These are phyloP conservation scores for Lepidostoma basale DNA, from an alignment of 1,140 invertebrate species.

Conservation along the genomic window DNA sequence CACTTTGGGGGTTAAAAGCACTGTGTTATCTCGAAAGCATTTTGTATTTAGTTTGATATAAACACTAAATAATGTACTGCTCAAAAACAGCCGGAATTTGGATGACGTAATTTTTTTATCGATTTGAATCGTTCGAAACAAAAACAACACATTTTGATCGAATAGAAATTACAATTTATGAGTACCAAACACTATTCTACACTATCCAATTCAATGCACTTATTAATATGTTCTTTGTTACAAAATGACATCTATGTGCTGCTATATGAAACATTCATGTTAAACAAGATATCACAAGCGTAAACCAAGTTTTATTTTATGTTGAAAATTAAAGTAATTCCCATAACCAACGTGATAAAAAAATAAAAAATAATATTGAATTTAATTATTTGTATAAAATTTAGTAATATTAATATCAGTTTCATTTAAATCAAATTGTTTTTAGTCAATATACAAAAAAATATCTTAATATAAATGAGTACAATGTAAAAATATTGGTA, in stretches of 20 bases:
- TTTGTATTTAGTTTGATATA: not conserved
- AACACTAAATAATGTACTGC: not conserved
- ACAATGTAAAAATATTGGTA: not conserved
- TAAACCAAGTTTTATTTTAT: conserved; percentile 17
- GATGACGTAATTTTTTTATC: not conserved
- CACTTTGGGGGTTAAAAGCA: too few relatives aligned
- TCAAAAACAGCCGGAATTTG: conserved; percentile 4
- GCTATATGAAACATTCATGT: conserved; percentile 43
- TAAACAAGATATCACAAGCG: conserved; percentile 47
- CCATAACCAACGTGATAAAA: not conserved
- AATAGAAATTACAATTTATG: not conserved
- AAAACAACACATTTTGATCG: not conserved
- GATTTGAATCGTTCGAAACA: not conserved
- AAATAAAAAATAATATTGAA: too few relatives aligned
- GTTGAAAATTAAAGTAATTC: not conserved
- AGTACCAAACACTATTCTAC: conserved; percentile 1
- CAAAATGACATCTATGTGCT: conserved; percentile 38
- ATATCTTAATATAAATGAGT: not conserved
- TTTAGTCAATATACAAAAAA: not conserved
- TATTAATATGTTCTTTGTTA: conserved; percentile 15
- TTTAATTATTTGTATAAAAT: too few relatives aligned
- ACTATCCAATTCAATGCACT: conserved; percentile 17
- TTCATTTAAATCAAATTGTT: not conserved
- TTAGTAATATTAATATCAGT: conserved; percentile 13
- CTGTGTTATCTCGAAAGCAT: too few relatives aligned